Conservation (phyloP, 2,113 vertebrate species). For the Columba livia region DNA sequence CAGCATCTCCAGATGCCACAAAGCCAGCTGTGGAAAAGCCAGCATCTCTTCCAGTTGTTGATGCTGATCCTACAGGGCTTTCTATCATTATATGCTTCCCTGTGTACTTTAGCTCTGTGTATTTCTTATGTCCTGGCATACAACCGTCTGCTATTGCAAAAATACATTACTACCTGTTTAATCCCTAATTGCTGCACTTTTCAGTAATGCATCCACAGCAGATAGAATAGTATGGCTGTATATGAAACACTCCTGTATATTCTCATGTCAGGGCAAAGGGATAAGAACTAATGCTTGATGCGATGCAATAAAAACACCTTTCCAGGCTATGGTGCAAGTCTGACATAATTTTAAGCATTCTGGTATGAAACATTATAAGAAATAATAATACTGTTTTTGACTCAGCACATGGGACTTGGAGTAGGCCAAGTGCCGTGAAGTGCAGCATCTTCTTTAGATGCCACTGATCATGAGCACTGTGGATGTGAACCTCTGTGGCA, state of each 20-base stretch:
- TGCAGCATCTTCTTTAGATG: background rate
- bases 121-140: background rate
- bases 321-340: background rate
- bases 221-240: background rate
- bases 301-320: background rate
- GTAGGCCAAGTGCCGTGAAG: background rate
- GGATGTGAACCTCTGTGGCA: background rate
- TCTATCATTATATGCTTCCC: background rate
- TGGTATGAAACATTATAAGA: background rate
- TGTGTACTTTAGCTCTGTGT: background rate
- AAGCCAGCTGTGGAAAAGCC: background rate
- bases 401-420: background rate
- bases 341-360: background rate
- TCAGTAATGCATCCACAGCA: background rate
- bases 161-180: background rate
- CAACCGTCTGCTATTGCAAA: background rate
- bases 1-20: background rate
- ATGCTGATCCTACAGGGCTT: background rate
- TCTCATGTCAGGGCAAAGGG: background rate
- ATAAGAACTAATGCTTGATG: background rate
- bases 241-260: background rate
- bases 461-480: background rate
- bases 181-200: background rate
- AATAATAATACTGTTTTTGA: background rate
- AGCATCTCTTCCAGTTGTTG: background rate